Evolutionary conservation across 2,797 vertebrate species (phyloP), one percentile per base, ranked within the genome.

Genomic region (Muraenolepis orangiensis): DNA sequence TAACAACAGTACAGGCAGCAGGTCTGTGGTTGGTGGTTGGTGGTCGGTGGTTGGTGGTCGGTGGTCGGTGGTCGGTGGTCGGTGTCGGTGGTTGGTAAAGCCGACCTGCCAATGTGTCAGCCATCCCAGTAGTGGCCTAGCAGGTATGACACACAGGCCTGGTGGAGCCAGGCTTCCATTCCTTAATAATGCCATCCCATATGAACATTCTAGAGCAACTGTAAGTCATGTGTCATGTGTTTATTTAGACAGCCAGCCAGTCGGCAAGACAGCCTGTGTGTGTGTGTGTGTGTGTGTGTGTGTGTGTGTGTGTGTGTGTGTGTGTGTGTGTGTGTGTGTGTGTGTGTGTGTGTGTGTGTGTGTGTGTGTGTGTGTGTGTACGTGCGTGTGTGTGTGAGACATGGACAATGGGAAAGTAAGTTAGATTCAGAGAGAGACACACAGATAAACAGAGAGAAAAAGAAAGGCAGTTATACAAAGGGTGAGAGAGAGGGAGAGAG

Each of bases 391-490:
- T 1, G 66, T 69, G 72, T 66, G 70, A 23, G 71, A 71, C 73
- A n/a, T 72, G 42, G 14, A 32, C 77, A 32, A 12, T 2, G 66
- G 61, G 32, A 30, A 76, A 74, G 72, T 5, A 67, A 72, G 77
- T n/a, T n/a, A 77, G 69, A 70, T 36, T 30, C 0, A 4, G 69
- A 76, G 79, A 79, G 81, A 82, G 69, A 85, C 18, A 18, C 42
- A 20, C 42, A 51, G 42, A 51, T 18, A 51, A 51, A 51, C 13
- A 46, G 16, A 46, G 16, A 1, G 13, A 14, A 1, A 20, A 18
- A 16, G 42, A 46, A 14, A 46, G 42, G 18, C 13, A 46, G 42
- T 4, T 1, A 4, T 16, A 46, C 13, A 46, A 14, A 46, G 14
- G 2, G 79, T 82, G 29, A 66, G 61, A 76, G 46, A 16, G 12